Conservation (phyloP, 2,797 vertebrate species). For the Anas georgica region DNA sequence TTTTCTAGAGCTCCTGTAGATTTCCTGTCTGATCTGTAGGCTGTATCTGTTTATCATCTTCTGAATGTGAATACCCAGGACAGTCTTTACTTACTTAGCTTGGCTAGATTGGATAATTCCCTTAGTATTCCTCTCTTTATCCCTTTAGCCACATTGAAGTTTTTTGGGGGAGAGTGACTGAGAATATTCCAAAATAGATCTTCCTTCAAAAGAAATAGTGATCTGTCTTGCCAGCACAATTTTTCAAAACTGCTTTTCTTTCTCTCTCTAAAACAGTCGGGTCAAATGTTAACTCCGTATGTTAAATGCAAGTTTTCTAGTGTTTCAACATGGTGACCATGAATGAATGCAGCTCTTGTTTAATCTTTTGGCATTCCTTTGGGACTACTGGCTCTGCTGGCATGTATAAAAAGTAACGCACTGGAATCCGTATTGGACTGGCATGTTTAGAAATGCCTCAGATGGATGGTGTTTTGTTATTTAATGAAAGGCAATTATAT, state of each 20-base stretch:
- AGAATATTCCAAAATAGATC: not conserved
- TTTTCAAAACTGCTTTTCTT: conserved; percentile 48
- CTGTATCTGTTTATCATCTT: not conserved
- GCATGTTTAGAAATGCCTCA: conserved; percentile 55
- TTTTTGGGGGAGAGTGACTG: conserved; percentile 33
- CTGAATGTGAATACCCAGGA: not conserved
- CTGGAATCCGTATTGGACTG: conserved; percentile 51
- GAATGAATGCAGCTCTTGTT: conserved; percentile 65
- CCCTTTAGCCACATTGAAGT: not conserved
- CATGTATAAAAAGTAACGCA: not conserved
- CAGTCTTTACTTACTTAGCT: conserved; percentile 16
- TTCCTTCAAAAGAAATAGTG: not conserved
- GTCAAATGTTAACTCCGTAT: conserved; percentile 53
- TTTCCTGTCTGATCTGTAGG: not conserved
- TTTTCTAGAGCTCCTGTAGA: not conserved
- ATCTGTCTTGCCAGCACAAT: conserved; percentile 1
- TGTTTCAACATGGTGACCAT: conserved; percentile 30
- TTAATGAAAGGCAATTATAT: conserved; percentile 61
- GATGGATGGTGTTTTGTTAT: conserved; percentile 62
- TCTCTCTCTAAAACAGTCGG: not conserved
- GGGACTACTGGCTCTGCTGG: conserved; percentile 51
- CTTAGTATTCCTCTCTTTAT: not conserved
- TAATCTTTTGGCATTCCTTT: conserved; percentile 51
- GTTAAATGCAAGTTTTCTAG: conserved; percentile 42
- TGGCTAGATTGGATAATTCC: not conserved